Base-by-base conservation (phyloP, 2,888 invertebrate genomes). In the Drosophila falleni region DNA sequence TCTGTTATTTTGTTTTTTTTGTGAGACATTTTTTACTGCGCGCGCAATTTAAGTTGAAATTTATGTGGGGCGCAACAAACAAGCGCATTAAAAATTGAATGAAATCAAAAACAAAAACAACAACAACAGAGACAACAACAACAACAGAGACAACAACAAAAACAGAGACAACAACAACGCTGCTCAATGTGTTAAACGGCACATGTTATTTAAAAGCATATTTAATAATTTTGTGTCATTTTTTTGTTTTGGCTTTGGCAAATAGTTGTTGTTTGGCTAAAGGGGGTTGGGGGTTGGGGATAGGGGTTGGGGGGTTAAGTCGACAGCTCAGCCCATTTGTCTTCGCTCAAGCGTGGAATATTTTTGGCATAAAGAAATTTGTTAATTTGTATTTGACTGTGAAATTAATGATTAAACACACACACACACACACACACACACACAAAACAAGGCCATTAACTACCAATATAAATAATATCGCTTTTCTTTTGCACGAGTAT, bases 111-210 rank as follows among this genome's bases (percentile, higher is more conserved):
- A 61, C 10, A 42, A 44, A 9, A 68, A 42, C 15, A 42, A 39
- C 1, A 50, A 41, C 6, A 49, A 39, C n/a, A n/a, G n/a, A n/a
- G n/a, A n/a, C n/a, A n/a, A n/a, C n/a, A n/a, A n/a, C 46, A 61
- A 23, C 26, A 61, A 61, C 10, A 42, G 41, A 9, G 63, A 42
- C 15, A 42, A 39, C 1, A n/a, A n/a, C 46, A 61, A 23, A 16
- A 61, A 61, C 10, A 42, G 41, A 9, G 63, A 42, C 15, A 42
- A 39, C 1, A 50, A 41, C 6, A 49, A 39, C n/a, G 71, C 69
- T 80, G 65, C 83, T 72, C 83, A 90, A 91, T 90, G 91, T 91
- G 91, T 88, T 91, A 91, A 91, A 89, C 85, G 89, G 85, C 86
- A 89, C 71, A 86, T 86, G 89, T 87, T 81, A 89, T 87, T 75